Evolutionary conservation across 2,113 vertebrate genomes (phyloP).

Genomic region (Strix aluco): DNA sequence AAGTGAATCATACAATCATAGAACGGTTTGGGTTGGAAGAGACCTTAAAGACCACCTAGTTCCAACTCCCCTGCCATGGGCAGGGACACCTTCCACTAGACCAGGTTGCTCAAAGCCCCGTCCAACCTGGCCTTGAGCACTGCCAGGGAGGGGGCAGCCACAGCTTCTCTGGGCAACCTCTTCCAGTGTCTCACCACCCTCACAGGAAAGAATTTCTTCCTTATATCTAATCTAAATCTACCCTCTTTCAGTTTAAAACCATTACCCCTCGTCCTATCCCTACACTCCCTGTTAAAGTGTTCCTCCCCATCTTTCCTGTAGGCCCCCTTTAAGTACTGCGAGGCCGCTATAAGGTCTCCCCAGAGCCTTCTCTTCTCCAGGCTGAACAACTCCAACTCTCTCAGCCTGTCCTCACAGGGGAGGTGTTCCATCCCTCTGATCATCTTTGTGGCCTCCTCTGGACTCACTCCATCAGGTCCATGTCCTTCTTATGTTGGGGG

Average conservation of each 20-base stretch:
- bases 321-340: rapidly evolving
- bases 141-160: not conserved
- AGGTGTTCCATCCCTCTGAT: not conserved
- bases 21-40: not conserved
- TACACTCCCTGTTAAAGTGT: not conserved
- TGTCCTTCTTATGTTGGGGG: not conserved
- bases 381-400: not conserved
- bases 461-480: rapidly evolving
- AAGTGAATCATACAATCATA: not conserved
- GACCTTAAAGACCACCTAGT: not conserved
- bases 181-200: not conserved
- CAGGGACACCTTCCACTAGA: not conserved
- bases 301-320: not conserved
- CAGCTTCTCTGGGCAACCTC: rapidly evolving
- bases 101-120: not conserved
- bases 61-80: not conserved
- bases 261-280: not conserved
- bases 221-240: not conserved
- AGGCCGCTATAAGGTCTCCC: not conserved
- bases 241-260: not conserved
- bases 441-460: not conserved
- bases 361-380: not conserved
- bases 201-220: not conserved
- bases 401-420: not conserved
- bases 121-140: not conserved